Conservation (phyloP, 2,888 invertebrate genomes). For the Metallyticus violacea region DNA sequence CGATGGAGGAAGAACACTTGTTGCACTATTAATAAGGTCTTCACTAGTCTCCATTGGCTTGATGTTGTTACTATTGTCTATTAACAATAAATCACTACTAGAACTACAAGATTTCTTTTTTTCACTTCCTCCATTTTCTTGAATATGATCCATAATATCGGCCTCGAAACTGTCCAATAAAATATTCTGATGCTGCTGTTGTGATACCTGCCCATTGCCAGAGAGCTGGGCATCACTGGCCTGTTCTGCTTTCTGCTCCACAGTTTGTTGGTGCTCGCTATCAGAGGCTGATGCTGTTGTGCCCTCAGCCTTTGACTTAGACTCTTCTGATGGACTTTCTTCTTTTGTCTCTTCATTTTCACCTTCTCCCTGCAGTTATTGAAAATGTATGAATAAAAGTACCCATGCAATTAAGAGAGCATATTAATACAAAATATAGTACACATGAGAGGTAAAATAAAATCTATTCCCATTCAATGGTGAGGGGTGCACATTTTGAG, state of each 20-base stretch:
- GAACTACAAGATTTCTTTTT: slow-evolving; percentile 20
- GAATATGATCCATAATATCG: not conserved
- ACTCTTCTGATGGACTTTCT: slow-evolving; percentile 29
- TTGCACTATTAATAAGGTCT: slow-evolving; percentile 23
- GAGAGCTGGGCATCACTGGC: not conserved
- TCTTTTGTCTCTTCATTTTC: slow-evolving; percentile 30
- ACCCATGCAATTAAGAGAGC: not conserved
- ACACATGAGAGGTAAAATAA: no score
- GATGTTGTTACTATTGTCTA: slow-evolving; percentile 29
- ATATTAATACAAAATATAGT: no score
- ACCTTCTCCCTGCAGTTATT: slow-evolving; percentile 16
- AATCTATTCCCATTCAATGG: no score
- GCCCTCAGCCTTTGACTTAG: slow-evolving; percentile 8
- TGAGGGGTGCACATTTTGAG: no score
- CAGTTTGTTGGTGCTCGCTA: not conserved
- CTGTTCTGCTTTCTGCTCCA: not conserved
- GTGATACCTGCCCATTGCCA: slow-evolving; percentile 11
- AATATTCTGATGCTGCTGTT: not conserved
- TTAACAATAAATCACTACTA: slow-evolving; percentile 30
- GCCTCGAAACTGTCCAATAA: not conserved
- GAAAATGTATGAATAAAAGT: not conserved
- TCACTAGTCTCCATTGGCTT: slow-evolving; percentile 32
- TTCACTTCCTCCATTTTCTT: slow-evolving; percentile 18
- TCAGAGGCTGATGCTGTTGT: not conserved
- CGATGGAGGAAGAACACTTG: not conserved